Base-by-base conservation (phyloP, 1,140 invertebrate genomes). In the Zeugodacus cucurbitae region DNA sequence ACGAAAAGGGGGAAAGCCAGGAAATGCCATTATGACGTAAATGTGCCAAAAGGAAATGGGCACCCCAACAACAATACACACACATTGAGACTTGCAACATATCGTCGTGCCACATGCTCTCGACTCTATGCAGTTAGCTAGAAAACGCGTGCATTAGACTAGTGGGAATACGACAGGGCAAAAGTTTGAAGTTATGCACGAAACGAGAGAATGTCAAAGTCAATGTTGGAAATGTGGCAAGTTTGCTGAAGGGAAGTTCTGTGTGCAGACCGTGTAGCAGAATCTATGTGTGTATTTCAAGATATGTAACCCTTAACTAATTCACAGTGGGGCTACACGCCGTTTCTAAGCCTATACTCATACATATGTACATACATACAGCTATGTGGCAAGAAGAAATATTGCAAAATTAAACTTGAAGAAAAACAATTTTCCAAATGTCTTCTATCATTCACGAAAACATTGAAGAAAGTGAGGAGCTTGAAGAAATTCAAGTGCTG, bases 11-110 rank as follows among this genome's bases (percentile, higher is more conserved):
- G 37, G 32, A 74, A 74, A 22, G 70, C 37, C 10, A 44, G 37
- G 70, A 74, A 74, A 74, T 74, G 22, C 70, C 34, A 74, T 74
- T 74, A 41, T 74, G 32, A 41, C 22, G 70, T 44, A 74, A 74
- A 74, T 74, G 20, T 74, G 70, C 34, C 37, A 41, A 74, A 17
- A 70, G 70, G 70, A 74, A 41, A 74, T 74, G 17, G 32, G 34
- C 8, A 11, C 32, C 34, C 67, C 2, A 67, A 11, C 64, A 67
- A 26, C 17, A 26, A 32, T 14, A 67, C 29, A 70, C 64, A 37
- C 32, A 70, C 14, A 17, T 17, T 34, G 0, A 7, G 14, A 54
- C 14, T 17, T 54, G 14, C 14, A 54, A 54, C 48, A 2, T 4
- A 17, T 17, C 14, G 3, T 17, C 14, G 3, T 3, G 14, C 48